Percentiles rank a stretch among this genome's conserved stretches.
These are phyloP conservation scores for Tangara arthus DNA, from an alignment of 2,797 vertebrate genomes.

Conservation along the genomic window DNA sequence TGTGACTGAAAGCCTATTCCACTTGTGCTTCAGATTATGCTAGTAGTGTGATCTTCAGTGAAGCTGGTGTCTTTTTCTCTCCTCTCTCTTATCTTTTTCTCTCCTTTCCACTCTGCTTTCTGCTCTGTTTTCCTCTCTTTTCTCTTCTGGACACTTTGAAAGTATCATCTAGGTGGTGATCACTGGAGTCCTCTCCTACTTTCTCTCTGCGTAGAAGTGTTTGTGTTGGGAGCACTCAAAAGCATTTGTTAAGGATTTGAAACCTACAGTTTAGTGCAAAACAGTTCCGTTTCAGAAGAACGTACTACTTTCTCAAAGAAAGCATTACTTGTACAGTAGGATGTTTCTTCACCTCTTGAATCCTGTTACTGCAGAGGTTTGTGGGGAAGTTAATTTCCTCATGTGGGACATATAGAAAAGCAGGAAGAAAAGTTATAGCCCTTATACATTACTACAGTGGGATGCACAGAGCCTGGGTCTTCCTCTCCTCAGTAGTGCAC, in stretches of 20 bases:
- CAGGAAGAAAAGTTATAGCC: background rate
- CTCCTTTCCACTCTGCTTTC: background rate
- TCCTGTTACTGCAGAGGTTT: background rate
- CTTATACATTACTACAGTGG: background rate
- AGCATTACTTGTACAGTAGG: background rate
- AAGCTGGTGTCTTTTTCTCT: background rate
- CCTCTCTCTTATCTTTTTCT: background rate
- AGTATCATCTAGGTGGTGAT: background rate
- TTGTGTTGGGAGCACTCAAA: background rate
- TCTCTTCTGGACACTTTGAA: background rate
- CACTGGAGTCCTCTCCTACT: background rate
- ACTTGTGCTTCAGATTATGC: background rate
- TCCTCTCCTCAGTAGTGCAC: background rate
- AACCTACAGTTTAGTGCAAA: fast-evolving
- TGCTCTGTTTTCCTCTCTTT: background rate
- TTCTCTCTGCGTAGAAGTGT: background rate
- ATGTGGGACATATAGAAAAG: background rate
- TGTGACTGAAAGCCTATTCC: background rate
- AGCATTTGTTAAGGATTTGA: background rate
- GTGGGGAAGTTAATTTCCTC: background rate
- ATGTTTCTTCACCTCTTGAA: background rate
- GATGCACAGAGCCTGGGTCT: background rate
- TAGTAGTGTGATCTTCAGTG: background rate
- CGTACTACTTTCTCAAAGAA: background rate
- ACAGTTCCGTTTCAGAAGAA: background rate